Evolutionary conservation across 2,797 vertebrate genomes (phyloP), one percentile per base, ranked within the genome.

Genomic region (Sardinella longiceps): DNA sequence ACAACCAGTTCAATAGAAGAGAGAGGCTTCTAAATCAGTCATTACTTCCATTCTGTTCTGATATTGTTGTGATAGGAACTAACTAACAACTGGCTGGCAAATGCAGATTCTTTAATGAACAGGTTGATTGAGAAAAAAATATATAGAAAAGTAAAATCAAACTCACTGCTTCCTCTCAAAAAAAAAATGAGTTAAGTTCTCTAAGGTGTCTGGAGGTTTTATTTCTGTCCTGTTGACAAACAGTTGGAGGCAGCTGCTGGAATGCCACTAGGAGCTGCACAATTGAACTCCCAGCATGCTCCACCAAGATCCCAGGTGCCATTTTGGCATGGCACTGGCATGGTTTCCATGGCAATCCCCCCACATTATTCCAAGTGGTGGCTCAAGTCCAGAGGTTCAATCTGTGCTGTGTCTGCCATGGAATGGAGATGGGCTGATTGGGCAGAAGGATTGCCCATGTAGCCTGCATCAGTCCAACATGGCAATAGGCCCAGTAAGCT

Each of bases 231-330:
- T 89, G 86, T 88, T 88, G 90, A 91, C 91, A 89, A 88, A 89
- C 88, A 46, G 74, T 70, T 45, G 80, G 25, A 33, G 45, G 46
- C 89, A 92, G 90, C 91, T 92, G 90, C 89, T 88, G 89, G 89
- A 87, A 87, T 90, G 89, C 86, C 63, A 88, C 92, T 85, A 92
- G 90, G 91, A 89, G 88, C 89, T 84, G 90, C 89, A 92, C 94
- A 92, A 92, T 94, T 94, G 91, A 91, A 90, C 90, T 94, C 92
- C 81, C 91, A 56, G 92, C 90, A 92, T 93, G 91, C 91, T 90
- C 89, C 60, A 18, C 37, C 89, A 89, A 91, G 90, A 89, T 84
- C 88, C 84, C 94, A 93, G 93, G 92, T 92, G 93, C 91, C 90
- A 88, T 88, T 84, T 92, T 91, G 92, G 89, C 91, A 88, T n/a